Evolutionary conservation across 2,888 invertebrate species (phyloP).

Genomic region (Ophioninae sp.): DNA sequence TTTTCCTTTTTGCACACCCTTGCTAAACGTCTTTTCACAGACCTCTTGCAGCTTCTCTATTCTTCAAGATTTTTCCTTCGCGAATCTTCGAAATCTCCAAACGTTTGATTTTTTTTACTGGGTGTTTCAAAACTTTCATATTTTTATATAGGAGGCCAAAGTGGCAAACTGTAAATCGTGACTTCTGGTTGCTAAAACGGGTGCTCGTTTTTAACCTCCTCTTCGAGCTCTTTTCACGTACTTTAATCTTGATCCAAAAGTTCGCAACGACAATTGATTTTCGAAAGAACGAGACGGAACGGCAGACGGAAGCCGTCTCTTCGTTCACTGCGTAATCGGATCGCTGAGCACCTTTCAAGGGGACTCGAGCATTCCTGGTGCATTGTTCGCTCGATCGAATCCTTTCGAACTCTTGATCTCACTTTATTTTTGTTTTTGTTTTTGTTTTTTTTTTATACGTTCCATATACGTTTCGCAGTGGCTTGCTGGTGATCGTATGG

Average conservation of each 20-base stretch:
- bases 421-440: slow-evolving; percentile 4
- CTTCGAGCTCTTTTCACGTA: not conserved
- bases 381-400: slow-evolving; percentile 33
- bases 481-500: not conserved
- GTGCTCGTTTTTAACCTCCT: not conserved
- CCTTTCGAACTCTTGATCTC: not conserved
- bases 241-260: slow-evolving; percentile 14
- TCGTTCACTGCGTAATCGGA: slow-evolving; percentile 47
- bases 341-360: slow-evolving; percentile 42
- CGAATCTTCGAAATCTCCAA: not conserved
- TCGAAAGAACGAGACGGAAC: slow-evolving; percentile 36
- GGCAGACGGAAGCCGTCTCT: slow-evolving; percentile 18
- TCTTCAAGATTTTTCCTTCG: slow-evolving; percentile 6
- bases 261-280: slow-evolving; percentile 31
- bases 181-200: not conserved
- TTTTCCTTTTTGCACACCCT: slow-evolving; percentile 26
- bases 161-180: not conserved
- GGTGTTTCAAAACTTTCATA: not conserved
- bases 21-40: slow-evolving; percentile 23
- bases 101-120: not conserved
- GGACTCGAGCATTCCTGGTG: slow-evolving; percentile 26
- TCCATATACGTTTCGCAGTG: not conserved
- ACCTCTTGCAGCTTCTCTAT: slow-evolving; percentile 29
- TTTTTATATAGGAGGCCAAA: not conserved
- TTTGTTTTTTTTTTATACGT: not conserved